phyloP scores from a whole-genome alignment of 2,797 vertebrate genomes.

The Hippocampus kuda region DNA sequence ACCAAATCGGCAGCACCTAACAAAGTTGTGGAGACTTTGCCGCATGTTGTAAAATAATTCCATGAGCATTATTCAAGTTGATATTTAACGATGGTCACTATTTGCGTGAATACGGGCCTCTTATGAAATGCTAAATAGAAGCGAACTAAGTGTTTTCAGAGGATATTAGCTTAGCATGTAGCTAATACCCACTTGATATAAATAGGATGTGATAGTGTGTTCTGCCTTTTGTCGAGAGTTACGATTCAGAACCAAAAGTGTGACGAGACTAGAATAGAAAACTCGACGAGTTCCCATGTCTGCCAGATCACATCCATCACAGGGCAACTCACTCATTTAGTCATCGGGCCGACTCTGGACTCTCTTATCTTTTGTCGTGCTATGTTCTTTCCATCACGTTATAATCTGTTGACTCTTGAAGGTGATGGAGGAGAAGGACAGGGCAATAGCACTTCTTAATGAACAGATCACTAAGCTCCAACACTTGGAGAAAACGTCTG shows the following conservation, averaged over 20 bases:
- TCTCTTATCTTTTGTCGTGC: constrained; percentile 2
- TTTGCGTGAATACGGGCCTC: too few relatives aligned
- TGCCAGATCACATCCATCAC: not conserved
- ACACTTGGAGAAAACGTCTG: constrained; percentile 69
- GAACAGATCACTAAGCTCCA: constrained; percentile 81
- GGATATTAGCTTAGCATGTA: too few relatives aligned
- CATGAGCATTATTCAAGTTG: too few relatives aligned
- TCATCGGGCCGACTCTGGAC: constrained; percentile 14
- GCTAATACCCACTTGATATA: too few relatives aligned
- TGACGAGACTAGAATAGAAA: not conserved
- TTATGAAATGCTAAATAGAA: not conserved
- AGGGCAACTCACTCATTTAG: not conserved
- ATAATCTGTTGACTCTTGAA: constrained; percentile 75
- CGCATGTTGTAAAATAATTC: too few relatives aligned
- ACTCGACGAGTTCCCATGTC: not conserved
- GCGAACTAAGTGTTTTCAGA: not conserved
- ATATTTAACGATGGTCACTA: too few relatives aligned
- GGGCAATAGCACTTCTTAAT: constrained; percentile 79
- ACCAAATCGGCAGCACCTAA: too few relatives aligned
- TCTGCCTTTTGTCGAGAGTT: too few relatives aligned
- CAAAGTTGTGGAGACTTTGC: too few relatives aligned
- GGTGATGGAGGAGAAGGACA: constrained; percentile 84
- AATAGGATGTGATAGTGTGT: too few relatives aligned
- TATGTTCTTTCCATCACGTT: constrained; percentile 56
- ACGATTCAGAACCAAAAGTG: too few relatives aligned